phyloP scores from a whole-genome alignment of 2,888 invertebrate genomes.

The Lamellibrachia satsuma region DNA sequence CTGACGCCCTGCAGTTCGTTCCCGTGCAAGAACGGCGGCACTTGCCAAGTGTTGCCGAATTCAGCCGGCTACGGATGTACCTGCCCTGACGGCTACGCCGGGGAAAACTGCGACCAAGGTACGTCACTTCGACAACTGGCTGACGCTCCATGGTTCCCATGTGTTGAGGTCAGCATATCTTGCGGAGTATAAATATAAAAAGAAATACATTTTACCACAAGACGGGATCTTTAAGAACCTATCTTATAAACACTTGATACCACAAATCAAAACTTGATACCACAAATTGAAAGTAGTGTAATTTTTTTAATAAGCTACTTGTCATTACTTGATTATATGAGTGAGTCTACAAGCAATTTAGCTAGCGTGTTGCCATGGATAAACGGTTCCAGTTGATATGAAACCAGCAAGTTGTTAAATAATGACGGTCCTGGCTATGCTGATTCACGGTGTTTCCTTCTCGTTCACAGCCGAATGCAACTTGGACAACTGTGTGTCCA shows the following conservation, averaged over 20 bases:
- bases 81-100: not conserved
- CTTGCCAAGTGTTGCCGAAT: not conserved
- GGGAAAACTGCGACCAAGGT: not conserved
- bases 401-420: not conserved
- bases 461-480: not conserved
- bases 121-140: not conserved
- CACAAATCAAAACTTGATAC: too few species aligned
- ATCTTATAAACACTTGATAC: too few species aligned
- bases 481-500: not conserved
- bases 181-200: too few species aligned
- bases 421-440: not conserved
- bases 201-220: too few species aligned
- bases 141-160: too few species aligned
- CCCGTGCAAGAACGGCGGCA: slow-evolving; percentile 20
- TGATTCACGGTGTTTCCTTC: not conserved
- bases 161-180: too few species aligned
- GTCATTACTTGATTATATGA: too few species aligned
- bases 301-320: too few species aligned
- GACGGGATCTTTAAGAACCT: too few species aligned
- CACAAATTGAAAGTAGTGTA: too few species aligned
- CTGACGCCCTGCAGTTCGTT: not conserved
- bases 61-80: not conserved
- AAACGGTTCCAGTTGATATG: not conserved
- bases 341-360: too few species aligned
- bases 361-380: not conserved